Conservation (phyloP, 64 coral and sea anemone species). For the Montipora sp. region DNA sequence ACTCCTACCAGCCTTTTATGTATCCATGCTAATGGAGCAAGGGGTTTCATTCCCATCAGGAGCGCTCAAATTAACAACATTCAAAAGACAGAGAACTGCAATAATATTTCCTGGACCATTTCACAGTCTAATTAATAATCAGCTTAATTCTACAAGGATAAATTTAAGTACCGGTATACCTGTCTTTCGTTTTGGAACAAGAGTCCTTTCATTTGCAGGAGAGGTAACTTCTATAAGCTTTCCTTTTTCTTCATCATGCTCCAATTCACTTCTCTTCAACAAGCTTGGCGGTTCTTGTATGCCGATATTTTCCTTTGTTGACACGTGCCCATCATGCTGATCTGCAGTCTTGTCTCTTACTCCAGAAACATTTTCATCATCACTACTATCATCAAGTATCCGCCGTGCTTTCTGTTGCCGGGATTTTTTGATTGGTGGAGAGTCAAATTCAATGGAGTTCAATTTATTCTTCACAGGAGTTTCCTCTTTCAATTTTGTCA, state of each 20-base stretch:
- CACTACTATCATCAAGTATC: conserved; percentile 68
- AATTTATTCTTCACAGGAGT: conserved; percentile 33
- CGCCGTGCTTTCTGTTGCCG: conserved; percentile 33
- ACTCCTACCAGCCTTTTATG: no score
- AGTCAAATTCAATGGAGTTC: conserved; percentile 2
- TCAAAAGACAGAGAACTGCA: no score
- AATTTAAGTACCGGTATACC: not conserved
- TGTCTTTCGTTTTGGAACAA: conserved; percentile 45
- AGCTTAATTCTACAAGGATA: not conserved
- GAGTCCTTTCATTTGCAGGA: conserved; percentile 6
- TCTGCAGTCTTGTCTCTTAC: not conserved
- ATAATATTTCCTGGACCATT: no score
- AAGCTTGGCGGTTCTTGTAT: not conserved
- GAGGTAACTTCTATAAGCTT: conserved; percentile 16
- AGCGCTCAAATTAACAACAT: no score
- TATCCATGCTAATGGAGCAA: no score
- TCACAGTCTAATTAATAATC: no score
- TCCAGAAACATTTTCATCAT: conserved; percentile 52
- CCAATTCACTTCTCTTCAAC: not conserved
- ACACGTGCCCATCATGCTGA: conserved; percentile 5
- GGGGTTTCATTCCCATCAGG: no score
- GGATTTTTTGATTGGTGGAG: conserved; percentile 70
- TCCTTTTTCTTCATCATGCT: not conserved
- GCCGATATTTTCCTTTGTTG: not conserved
- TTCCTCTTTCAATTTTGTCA: not conserved